Base-by-base conservation (phyloP, 2,888 invertebrate species). In the Tachina lurida region DNA sequence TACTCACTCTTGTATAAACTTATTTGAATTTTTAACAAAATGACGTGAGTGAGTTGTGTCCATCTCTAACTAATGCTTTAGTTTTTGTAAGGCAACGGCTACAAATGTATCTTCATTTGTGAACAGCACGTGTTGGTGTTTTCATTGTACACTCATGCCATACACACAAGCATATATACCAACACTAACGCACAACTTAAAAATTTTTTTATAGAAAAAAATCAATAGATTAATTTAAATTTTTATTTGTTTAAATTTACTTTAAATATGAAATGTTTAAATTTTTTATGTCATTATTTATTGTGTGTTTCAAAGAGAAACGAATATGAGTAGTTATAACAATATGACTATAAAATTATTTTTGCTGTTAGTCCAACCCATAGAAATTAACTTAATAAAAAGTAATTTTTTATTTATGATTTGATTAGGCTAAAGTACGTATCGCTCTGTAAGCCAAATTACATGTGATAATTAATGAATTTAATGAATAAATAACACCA, bases 171-270 rank as follows among this genome's bases (percentile, higher is more conserved):
- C 31, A 31, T 0, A 31, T 31, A 10, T 15, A 15, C 13, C 8
- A 10, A 22, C 43, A 39, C 60, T 52, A 10, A n/a, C n/a, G 22
- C 19, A 43, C 31, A 63, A 41, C 22, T 75, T 75, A 13, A 65
- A n/a, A n/a, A 31, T 1, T 65, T 73, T 60, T 39, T 54, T 62
- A n/a, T 58, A 3, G 10, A n/a, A 31, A 39, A 49, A 49, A 74
- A 74, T 74, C 73, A 62, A 62, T 62, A 74, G 41, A 74, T 62
- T 74, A 49, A 74, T 60, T 49, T 60, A 7, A 62, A 41, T 10
- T 73, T 56, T 31, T 47, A 71, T 45, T 71, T 22, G 45, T 12
- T 58, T n/a, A 13, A 60, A 47, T 60, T 31, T 47, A 60, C 47
- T 73, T 58, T 49, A 74, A 49, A 49, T 17, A 10, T 74, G 1